Base-by-base conservation (phyloP, 1,140 invertebrate species). In the Temnothorax curvispinosus region DNA sequence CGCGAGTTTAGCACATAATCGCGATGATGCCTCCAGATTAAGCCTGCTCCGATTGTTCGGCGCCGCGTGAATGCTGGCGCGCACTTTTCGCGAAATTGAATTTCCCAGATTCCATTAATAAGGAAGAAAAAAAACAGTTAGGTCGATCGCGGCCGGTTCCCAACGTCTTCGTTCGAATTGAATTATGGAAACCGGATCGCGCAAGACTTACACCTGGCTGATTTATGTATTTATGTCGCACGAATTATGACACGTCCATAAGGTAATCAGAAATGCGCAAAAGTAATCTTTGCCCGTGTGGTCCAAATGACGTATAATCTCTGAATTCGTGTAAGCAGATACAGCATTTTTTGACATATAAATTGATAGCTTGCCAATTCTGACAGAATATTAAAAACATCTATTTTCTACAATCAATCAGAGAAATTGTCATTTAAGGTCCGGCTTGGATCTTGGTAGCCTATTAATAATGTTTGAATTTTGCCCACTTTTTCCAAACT, bases 1-100 rank as follows among this genome's bases (percentile, higher is more conserved):
- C 69, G 54, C 27, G 69, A 50, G 13, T 84, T 84, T 84, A 84
- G 44, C 80, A 84, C 69, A 84, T 84, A 84, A 84, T 84, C 69
- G 80, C 67, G 80, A 82, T 84, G 69, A 60, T 21, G 69, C n/a
- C 11, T 58, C 27, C 27, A 21, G 80, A 84, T 84, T 75, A 75
- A 44, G 15, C 18, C 7, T 8, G 52, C 38, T 18, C 5, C 32
- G 52, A 74, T 60, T 75, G 77, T 44, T 60, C 41, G 27, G 7
- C n/a, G 50, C 52, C n/a, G 50, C 52, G 35, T 21, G 65, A 74
- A 32, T 38, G 41, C 27, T 27, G 11, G 76, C 15, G 65, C 21
- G 67, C 38, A 18, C 18, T 84, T 84, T 84, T 74, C 69, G 44
- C 41, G 21, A 60, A 75, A 75, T 50, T 50, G 6, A 15, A 60